Conservation (phyloP, 2,888 invertebrate genomes). For the Parnassius glacialis region DNA sequence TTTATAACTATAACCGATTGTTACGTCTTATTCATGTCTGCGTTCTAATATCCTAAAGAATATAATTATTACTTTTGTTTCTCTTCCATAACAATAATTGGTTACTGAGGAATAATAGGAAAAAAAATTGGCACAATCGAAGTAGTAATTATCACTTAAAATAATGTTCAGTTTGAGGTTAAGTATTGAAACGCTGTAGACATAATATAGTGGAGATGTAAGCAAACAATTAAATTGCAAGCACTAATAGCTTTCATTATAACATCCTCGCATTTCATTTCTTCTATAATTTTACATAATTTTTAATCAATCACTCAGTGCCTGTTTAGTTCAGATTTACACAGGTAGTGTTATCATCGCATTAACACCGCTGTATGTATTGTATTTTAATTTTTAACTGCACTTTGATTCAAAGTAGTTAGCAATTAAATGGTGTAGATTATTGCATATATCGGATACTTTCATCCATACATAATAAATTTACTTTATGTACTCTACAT, state of each 20-base stretch:
- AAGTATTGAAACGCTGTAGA: conserved; percentile 55
- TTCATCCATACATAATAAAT: conserved; percentile 8
- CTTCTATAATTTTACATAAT: conserved; percentile 16
- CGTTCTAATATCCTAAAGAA: conserved; percentile 43
- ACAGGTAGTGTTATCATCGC: conserved; percentile 1
- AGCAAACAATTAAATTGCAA: conserved; percentile 19
- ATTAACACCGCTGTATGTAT: neutral
- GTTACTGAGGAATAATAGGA: neutral
- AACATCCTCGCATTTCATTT: conserved; percentile 11
- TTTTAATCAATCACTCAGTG: conserved; percentile 6
- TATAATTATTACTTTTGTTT: conserved; percentile 23
- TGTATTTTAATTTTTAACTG: neutral
- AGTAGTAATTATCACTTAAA: conserved; percentile 35
- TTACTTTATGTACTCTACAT: conserved; percentile 30
- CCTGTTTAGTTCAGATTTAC: conserved; percentile 10
- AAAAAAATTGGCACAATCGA: conserved; percentile 1
- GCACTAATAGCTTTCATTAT: conserved; percentile 34
- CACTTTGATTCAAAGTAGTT: neutral
- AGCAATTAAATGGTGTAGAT: neutral
- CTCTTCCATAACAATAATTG: conserved; percentile 24
- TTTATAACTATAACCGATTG: conserved; percentile 74
- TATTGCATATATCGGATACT: conserved; percentile 1
- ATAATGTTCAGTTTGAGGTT: conserved; percentile 60
- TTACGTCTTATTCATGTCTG: conserved; percentile 77
- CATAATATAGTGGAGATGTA: conserved; percentile 30